Conservation (phyloP, 37 sponge, comb jelly and placozoan species). For the Cliona cf. orientalis region DNA sequence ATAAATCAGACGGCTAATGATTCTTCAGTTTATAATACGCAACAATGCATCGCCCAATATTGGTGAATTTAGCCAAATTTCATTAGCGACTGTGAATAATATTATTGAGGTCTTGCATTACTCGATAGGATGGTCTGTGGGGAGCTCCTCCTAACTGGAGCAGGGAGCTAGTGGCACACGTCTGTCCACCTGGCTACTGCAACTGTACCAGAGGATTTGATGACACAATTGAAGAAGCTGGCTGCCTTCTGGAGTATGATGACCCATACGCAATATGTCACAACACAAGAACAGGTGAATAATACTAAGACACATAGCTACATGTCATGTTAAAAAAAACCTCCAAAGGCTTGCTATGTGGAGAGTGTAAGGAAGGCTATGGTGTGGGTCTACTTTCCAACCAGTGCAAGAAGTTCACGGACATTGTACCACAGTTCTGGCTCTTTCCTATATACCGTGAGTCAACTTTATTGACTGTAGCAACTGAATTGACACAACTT, state of each 20-base stretch:
- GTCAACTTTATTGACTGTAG: background rate
- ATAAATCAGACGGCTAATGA: too few species aligned
- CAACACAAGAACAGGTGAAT: background rate
- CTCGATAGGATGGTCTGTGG: slow-evolving; percentile 37
- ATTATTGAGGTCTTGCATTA: too few species aligned
- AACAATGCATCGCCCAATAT: too few species aligned
- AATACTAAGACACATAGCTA: background rate
- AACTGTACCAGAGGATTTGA: slow-evolving; percentile 15
- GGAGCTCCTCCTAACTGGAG: slow-evolving; percentile 35
- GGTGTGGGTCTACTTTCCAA: slow-evolving; percentile 31
- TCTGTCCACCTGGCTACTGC: slow-evolving; percentile 32
- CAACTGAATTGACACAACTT: background rate
- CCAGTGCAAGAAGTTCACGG: background rate
- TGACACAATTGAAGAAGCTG: background rate
- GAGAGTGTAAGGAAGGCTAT: slow-evolving; percentile 7
- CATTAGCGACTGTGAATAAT: too few species aligned
- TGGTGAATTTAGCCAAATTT: too few species aligned
- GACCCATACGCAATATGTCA: background rate
- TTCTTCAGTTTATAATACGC: too few species aligned
- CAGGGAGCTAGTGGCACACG: background rate
- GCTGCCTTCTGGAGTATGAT: background rate
- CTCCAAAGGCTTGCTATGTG: slow-evolving; percentile 22
- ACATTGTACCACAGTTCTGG: background rate
- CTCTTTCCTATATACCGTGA: slow-evolving; percentile 17
- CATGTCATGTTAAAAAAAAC: too few species aligned